Evolutionary conservation across 2,888 invertebrate species (phyloP).

Genomic region (Alcis repandata): DNA sequence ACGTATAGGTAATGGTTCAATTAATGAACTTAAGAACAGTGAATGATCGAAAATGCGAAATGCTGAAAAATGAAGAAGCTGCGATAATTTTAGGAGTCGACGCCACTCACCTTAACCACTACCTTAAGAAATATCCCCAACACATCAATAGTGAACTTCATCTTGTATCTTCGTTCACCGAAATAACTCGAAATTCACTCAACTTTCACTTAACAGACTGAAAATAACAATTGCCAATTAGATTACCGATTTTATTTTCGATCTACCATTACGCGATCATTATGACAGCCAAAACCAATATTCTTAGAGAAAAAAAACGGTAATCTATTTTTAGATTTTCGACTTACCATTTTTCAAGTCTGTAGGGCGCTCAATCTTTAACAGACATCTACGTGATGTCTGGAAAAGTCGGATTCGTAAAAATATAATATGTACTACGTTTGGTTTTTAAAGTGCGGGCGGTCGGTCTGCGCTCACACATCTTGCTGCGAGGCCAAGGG

Average conservation of each 20-base stretch:
- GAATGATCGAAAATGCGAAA: not conserved
- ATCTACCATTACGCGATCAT: conserved; percentile 51
- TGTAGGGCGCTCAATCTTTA: conserved; percentile 32
- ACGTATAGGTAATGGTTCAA: not conserved
- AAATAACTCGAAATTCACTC: conserved; percentile 65
- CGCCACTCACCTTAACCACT: conserved; percentile 79
- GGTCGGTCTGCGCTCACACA: conserved; percentile 76
- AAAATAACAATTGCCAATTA: conserved; percentile 62
- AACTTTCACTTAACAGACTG: conserved; percentile 75
- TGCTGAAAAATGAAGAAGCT: conserved; percentile 13
- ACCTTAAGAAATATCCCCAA: conserved; percentile 84
- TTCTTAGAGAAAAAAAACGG: conserved; percentile 19
- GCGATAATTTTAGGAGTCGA: not conserved
- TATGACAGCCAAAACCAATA: conserved; percentile 26
- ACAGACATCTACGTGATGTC: conserved; percentile 58
- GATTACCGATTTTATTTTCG: conserved; percentile 36
- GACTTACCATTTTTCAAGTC: conserved; percentile 57
- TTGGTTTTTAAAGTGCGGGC: conserved; percentile 76
- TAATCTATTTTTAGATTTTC: conserved; percentile 44
- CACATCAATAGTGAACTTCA: conserved; percentile 84
- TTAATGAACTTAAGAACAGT: not conserved
- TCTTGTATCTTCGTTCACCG: conserved; percentile 59
- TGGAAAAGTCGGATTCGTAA: conserved; percentile 73
- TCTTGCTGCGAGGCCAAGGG: conserved; percentile 73
- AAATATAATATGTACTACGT: conserved; percentile 84